These are phyloP conservation scores for Chaetura pelagica DNA, from an alignment of 2,113 vertebrate genomes.

Conservation along the genomic window DNA sequence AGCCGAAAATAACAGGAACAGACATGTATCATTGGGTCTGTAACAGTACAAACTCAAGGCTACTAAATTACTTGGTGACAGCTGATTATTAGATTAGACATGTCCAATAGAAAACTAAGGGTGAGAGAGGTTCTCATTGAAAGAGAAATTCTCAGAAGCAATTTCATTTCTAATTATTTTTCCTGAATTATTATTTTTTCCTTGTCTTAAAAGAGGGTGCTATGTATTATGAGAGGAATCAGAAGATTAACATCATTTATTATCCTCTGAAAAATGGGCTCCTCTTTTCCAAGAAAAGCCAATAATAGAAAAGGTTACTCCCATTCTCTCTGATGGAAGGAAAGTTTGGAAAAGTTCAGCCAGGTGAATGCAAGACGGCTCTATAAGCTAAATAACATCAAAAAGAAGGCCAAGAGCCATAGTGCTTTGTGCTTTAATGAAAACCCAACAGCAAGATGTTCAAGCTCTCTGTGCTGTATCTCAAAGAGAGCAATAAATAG, in stretches of 20 bases:
- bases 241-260: constrained; percentile 60
- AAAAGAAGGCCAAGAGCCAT: neutral
- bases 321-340: constrained; percentile 19
- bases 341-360: constrained; percentile 1
- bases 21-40: neutral
- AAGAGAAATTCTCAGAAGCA: constrained; percentile 58
- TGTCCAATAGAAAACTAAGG: constrained; percentile 29
- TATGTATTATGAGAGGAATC: constrained; percentile 37
- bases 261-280: constrained; percentile 13
- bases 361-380: neutral
- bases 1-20: constrained; percentile 19
- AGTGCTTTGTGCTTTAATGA: neutral
- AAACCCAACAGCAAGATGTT: neutral
- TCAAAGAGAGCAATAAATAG: neutral
- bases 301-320: constrained; percentile 41
- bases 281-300: constrained; percentile 22
- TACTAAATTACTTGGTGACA: constrained; percentile 63
- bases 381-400: neutral
- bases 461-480: neutral
- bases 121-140: constrained; percentile 39
- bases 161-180: constrained; percentile 72
- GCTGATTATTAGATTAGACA: constrained; percentile 68
- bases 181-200: constrained; percentile 57
- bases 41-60: neutral
- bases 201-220: constrained; percentile 46